phyloP scores from a whole-genome alignment of 2,888 invertebrate genomes.

The Polydrusus pterygomalis region DNA sequence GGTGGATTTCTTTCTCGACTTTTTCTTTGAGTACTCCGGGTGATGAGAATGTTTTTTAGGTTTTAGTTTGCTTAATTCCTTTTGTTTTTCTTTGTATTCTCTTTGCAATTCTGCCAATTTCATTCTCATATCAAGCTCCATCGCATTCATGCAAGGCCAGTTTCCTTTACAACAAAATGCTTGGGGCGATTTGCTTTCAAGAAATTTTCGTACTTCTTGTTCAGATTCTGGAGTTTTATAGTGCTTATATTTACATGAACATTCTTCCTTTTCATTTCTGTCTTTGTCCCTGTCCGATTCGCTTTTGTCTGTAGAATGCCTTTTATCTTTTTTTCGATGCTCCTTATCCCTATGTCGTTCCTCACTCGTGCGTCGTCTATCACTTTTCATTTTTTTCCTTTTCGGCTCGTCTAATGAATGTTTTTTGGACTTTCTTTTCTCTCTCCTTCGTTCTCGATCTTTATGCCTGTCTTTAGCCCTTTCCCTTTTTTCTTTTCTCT shows the following conservation, averaged over 20 bases:
- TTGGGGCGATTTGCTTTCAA: constrained; percentile 66
- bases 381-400: constrained; percentile 69
- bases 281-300: constrained; percentile 50
- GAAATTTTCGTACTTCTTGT: constrained; percentile 69
- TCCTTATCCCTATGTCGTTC: constrained; percentile 62
- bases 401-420: constrained; percentile 68
- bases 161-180: constrained; percentile 65
- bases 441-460: constrained; percentile 67
- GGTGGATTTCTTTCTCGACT: constrained; percentile 72
- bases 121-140: constrained; percentile 88
- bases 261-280: constrained; percentile 56
- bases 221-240: constrained; percentile 71
- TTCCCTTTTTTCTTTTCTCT: constrained; percentile 56
- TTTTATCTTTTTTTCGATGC: constrained; percentile 60
- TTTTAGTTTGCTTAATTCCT: constrained; percentile 84
- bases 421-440: constrained; percentile 72
- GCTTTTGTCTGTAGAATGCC: constrained; percentile 49
- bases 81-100: constrained; percentile 88
- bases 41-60: constrained; percentile 72
- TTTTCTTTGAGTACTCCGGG: constrained; percentile 69
- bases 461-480: constrained; percentile 54
- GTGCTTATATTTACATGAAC: constrained; percentile 64
- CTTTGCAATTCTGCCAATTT: constrained; percentile 87
- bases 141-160: constrained; percentile 78
- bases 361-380: constrained; percentile 59